Conservation (phyloP, 2,888 invertebrate genomes). For the Pelosia muscerda region DNA sequence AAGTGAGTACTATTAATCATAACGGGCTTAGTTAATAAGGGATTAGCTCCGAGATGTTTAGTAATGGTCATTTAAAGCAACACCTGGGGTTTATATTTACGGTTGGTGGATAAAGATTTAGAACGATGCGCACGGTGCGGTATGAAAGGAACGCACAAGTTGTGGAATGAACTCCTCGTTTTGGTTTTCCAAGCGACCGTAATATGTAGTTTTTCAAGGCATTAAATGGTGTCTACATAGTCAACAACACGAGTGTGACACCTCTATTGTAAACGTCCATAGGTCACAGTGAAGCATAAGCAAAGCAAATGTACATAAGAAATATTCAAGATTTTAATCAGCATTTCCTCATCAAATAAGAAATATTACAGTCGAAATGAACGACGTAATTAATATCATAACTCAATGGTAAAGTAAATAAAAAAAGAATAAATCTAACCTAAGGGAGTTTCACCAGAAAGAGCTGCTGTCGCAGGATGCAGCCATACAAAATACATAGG, state of each 20-base stretch:
- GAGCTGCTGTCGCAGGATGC: neutral
- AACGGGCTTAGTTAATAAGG: conserved; percentile 37
- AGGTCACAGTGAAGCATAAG: too few relatives aligned
- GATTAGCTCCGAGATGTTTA: conserved; percentile 53
- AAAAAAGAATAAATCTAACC: neutral
- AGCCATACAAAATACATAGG: conserved; percentile 13
- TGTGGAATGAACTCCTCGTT: too few relatives aligned
- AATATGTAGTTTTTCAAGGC: too few relatives aligned
- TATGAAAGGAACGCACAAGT: too few relatives aligned
- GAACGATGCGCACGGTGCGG: too few relatives aligned
- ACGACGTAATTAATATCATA: neutral
- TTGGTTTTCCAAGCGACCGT: too few relatives aligned
- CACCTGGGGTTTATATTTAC: conserved; percentile 29
- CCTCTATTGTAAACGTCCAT: too few relatives aligned
- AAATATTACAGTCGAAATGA: neutral
- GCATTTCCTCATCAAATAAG: neutral
- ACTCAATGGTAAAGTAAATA: neutral
- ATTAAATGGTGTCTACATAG: too few relatives aligned
- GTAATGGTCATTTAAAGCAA: conserved; percentile 45
- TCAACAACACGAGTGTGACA: too few relatives aligned
- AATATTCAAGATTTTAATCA: neutral
- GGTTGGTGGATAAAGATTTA: conserved; percentile 13
- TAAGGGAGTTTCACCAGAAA: neutral
- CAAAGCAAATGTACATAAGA: too few relatives aligned
- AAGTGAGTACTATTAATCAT: conserved; percentile 45